Evolutionary conservation across 2,888 invertebrate species (phyloP).

Genomic region (Clivina fossor): DNA sequence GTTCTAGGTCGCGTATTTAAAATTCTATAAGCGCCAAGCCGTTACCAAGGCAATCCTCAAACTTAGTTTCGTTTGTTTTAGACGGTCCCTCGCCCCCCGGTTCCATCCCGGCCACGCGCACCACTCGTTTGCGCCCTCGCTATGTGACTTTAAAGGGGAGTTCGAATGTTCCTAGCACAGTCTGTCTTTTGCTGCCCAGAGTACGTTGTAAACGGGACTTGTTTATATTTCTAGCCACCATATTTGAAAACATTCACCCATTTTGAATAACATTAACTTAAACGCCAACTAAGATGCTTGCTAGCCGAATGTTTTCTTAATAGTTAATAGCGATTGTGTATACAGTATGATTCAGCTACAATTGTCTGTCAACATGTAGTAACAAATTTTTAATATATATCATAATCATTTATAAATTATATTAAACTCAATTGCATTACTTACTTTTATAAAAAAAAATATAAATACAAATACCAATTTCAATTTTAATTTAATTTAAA

Average conservation of each 20-base stretch:
- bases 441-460: too few species aligned
- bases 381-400: too few species aligned
- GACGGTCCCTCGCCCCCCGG: slow-evolving; percentile 7
- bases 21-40: slow-evolving; percentile 15
- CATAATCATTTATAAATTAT: too few species aligned
- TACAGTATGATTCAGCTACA: too few species aligned
- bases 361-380: too few species aligned
- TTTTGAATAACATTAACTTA: slow-evolving; percentile 25
- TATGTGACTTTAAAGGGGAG: too few species aligned
- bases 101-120: neutral
- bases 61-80: slow-evolving; percentile 33
- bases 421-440: too few species aligned
- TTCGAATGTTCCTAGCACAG: neutral
- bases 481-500: too few species aligned
- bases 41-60: slow-evolving; percentile 28
- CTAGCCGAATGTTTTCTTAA: slow-evolving; percentile 20
- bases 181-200: neutral
- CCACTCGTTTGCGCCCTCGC: slow-evolving; percentile 3
- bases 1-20: slow-evolving; percentile 30
- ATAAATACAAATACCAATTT: too few species aligned
- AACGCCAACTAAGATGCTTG: slow-evolving; percentile 4
- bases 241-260: slow-evolving; percentile 23
- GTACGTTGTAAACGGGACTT: too few species aligned
- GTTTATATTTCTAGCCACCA: slow-evolving; percentile 28
- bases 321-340: slow-evolving; percentile 9